Evolutionary conservation across 2,888 invertebrate species (phyloP), one percentile per base, ranked within the genome.

Genomic region (Crossocerus cetratus): DNA sequence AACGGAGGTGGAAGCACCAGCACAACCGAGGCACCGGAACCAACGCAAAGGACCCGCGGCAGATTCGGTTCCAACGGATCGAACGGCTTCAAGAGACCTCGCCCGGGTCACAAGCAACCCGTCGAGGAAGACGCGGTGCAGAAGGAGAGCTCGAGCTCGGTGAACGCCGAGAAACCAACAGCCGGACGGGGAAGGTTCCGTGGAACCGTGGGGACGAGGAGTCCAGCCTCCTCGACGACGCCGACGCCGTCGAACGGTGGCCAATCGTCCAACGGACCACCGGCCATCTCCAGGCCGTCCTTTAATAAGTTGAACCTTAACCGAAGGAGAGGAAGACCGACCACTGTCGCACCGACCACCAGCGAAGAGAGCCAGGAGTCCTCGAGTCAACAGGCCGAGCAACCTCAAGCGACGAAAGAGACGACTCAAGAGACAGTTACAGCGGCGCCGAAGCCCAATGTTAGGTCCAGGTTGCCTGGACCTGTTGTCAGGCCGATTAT

Each of bases 401-500:
- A 5, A 16, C 44, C 65, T 2, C 66, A 49, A n/a, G 14, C 56
- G 0, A 22, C 57, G 2, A 65, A 65, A 16, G 79, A 80, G 18
- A 80, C 84, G 1, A 32, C 65, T 0, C 76, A 72, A 11, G 81
- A 78, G 22, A 89, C 54, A 0, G 59, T 58, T 3, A 57, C 69
- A 23, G 18, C 76, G 67, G 57, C 83, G 2, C 76, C 86, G 2
- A 83, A 85, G 54, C 59, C 83, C 0, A 70, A 67, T 2, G 66
- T 78, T 2, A 82, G 83, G 16, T 49, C 84, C 1, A 86, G 86
- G 69, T 66, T 87, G 22, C 84, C 88, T 0, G 92, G 91, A 0
- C 91, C 91, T 4, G 89, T 86, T 43, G 79, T 91, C 1, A 88
- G 94, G 63, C 32, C 32, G 11, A 58, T 66, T 0, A 90, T 94